Base-by-base conservation (phyloP, 2,888 invertebrate genomes). In the Drosophila antonietae region DNA sequence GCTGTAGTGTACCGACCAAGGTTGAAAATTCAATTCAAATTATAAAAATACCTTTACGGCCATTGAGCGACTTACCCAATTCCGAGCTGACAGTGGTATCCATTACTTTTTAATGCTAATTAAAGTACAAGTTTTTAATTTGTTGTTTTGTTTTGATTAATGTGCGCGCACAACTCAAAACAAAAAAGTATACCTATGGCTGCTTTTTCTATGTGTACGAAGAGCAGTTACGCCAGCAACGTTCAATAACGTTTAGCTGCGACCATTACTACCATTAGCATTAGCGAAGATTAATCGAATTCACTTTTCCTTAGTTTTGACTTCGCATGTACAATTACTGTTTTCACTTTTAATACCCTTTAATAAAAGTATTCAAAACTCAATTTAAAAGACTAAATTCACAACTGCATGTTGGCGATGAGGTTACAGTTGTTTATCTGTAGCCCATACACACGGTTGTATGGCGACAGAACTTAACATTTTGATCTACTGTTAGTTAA, bases 1-100 rank as follows among this genome's bases (percentile, higher is more conserved):
- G 80, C 62, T 77, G 60, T 41, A 43, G 46, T 71, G 71, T 20
- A 86, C 70, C 65, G 59, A 66, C 60, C 46, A 23, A 52, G 69
- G 86, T 88, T 88, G 87, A 86, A 86, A 90, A 86, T 83, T 86
- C 84, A 86, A 86, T 86, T 86, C 75, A 67, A 89, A 88, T 83
- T 88, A 73, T 31, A 55, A 79, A 63, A 28, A 56, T 28, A 23
- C 28, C 33, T 18, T 39, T n/a, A 28, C 2, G 5, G 10, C n/a
- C 6, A 23, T 28, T 23, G 0, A 12, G 9, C 2, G 14, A 78
- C 77, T 80, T 68, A 78, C 78, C 78, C 15, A 65, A 56, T 68
- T 52, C 77, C 12, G 77, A 62, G 59, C 39, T 43, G 3, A 46
- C 37, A 49, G 28, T 68, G 33, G 58, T 39, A n/a, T 80, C 64